phyloP scores from a whole-genome alignment of 2,888 invertebrate genomes.

The Andrena haemorrhoa region DNA sequence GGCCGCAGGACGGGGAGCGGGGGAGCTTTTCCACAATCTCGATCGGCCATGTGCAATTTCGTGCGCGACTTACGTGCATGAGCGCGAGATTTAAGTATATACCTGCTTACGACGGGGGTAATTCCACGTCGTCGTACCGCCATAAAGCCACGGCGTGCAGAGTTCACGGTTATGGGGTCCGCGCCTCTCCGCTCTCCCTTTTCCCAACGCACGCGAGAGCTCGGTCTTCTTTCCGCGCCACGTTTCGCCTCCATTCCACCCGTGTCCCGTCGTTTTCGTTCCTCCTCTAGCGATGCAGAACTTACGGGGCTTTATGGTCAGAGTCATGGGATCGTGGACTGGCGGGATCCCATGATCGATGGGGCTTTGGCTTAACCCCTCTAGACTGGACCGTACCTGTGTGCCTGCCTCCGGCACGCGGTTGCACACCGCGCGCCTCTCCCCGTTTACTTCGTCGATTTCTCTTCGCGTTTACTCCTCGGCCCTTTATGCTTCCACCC shows the following conservation, averaged over 20 bases:
- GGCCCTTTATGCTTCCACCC: not conserved
- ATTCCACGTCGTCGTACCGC: slow-evolving; percentile 76
- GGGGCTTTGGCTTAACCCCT: slow-evolving; percentile 78
- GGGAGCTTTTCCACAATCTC: slow-evolving; percentile 65
- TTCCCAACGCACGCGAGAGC: slow-evolving; percentile 11
- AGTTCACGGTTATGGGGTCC: slow-evolving; percentile 74
- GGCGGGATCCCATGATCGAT: slow-evolving; percentile 79
- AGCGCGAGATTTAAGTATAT: slow-evolving; percentile 73
- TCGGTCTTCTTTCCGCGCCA: slow-evolving; percentile 10
- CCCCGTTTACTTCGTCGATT: slow-evolving; percentile 2
- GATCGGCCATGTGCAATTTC: slow-evolving; percentile 68
- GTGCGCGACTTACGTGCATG: slow-evolving; percentile 73
- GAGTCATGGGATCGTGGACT: slow-evolving; percentile 72
- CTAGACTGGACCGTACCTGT: slow-evolving; percentile 57
- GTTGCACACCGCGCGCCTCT: slow-evolving; percentile 39
- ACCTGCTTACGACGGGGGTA: slow-evolving; percentile 76
- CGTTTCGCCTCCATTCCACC: slow-evolving; percentile 30
- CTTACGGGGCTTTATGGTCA: slow-evolving; percentile 74
- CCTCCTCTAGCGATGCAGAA: slow-evolving; percentile 50
- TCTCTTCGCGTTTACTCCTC: not conserved
- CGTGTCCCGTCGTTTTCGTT: slow-evolving; percentile 23
- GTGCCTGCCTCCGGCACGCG: slow-evolving; percentile 62
- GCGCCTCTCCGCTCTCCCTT: slow-evolving; percentile 23
- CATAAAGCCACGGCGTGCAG: slow-evolving; percentile 71
- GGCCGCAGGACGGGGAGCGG: not conserved